Evolutionary conservation across 2,113 vertebrate genomes (phyloP).

Genomic region (Eonycteris spelaea): DNA sequence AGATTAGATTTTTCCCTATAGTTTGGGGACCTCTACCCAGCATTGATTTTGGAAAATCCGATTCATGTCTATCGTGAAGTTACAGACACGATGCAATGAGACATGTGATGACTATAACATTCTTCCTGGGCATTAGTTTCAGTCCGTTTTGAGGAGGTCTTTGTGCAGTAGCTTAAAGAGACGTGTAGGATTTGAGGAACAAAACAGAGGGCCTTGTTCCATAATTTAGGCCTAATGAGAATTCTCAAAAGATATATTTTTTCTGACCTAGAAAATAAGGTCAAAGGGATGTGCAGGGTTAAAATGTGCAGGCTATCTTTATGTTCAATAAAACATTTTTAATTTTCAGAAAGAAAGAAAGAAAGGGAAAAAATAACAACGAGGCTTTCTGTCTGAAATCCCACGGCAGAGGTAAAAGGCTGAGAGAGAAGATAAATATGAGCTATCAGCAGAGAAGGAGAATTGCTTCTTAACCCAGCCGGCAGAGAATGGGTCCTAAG

Average conservation of each 20-base stretch:
- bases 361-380: not conserved
- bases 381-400: not conserved
- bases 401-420: slow-evolving; percentile 15
- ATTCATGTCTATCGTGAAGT: not conserved
- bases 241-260: not conserved
- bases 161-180: not conserved
- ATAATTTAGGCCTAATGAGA: not conserved
- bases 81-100: not conserved
- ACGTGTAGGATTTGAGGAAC: not conserved
- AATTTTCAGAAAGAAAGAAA: slow-evolving; percentile 45
- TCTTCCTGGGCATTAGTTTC: not conserved
- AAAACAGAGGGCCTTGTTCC: not conserved
- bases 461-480: slow-evolving; percentile 1
- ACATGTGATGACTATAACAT: not conserved
- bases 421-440: slow-evolving; percentile 10
- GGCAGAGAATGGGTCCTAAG: not conserved
- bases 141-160: not conserved
- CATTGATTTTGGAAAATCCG: not conserved
- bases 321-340: slow-evolving; percentile 19
- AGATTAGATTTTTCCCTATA: not conserved
- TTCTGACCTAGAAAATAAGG: slow-evolving; percentile 44
- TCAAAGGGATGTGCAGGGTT: not conserved
- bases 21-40: not conserved
- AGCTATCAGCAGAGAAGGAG: not conserved
- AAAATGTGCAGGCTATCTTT: not conserved